Base-by-base conservation (phyloP, 2,797 vertebrate species). In the Syncerus caffer region DNA sequence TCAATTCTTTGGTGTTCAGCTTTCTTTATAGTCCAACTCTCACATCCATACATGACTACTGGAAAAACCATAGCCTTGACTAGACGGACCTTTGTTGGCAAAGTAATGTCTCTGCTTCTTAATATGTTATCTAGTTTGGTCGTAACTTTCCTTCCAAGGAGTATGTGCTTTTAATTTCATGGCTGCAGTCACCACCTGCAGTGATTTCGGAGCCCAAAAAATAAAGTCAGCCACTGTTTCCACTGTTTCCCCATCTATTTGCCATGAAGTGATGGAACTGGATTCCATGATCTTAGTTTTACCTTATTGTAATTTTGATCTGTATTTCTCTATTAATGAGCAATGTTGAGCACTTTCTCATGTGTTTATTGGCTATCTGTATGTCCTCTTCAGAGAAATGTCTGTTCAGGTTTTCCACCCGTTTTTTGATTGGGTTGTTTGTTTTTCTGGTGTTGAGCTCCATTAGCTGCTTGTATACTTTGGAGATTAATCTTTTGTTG, bases 1-100 rank as follows among this genome's bases (percentile, higher is more conserved):
- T 67, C 31, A 34, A 21, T 34, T 67, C 64, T 67, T 34, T 0
- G 0, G 0, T 0, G 2, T 9, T 67, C 64, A 34, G 4, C 17
- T 67, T 21, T 21, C 64, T 67, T 67, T 3, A 34, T 6, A 4
- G 64, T 67, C 64, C n/a, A 67, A 11, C 64, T 34, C 9, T 67
- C n/a, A 67, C 17, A 67, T 67, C 64, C n/a, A 67, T 67, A 67
- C 17, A 34, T 34, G n/a, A 34, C n/a, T 0, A 67, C 64, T 67
- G n/a, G 64, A 11, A 34, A 67, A 10, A 67, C 17, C 64, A 34
- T 11, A 67, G n/a, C 62, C 9, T 67, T 67, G 31, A 34, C n/a
- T 34, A 67, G 17, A 34, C 5, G 1, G 9, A 21, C n/a, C 17
- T 67, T 67, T 34, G n/a, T 67, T 34, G 9, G 17, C 64, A 34